phyloP scores from a whole-genome alignment of 2,888 invertebrate species.

The Lucinisca nassula region DNA sequence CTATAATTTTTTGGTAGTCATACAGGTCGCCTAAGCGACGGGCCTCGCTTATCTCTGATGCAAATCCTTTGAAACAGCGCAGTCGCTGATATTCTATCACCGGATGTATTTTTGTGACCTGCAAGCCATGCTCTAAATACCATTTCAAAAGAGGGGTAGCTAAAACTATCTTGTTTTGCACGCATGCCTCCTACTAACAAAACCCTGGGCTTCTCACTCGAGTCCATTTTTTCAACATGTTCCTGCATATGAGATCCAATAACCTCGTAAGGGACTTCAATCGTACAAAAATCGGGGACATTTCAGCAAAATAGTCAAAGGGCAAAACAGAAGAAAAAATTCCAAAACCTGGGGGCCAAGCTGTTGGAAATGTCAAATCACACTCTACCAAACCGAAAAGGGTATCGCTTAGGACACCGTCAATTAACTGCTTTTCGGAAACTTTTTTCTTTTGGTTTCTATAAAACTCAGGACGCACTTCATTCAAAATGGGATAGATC shows the following conservation, averaged over 20 bases:
- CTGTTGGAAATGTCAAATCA: slow-evolving; percentile 28
- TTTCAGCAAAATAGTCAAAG: slow-evolving; percentile 35
- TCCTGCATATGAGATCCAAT: background rate
- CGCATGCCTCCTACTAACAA: background rate
- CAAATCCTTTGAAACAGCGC: slow-evolving; percentile 23
- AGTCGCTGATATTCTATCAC: slow-evolving; percentile 26
- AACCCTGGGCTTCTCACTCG: background rate
- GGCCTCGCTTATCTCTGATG: background rate
- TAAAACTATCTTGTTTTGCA: background rate
- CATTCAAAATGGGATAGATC: background rate
- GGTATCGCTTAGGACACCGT: background rate
- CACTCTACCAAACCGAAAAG: slow-evolving; percentile 32
- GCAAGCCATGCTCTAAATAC: slow-evolving; percentile 37
- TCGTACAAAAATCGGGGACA: slow-evolving; percentile 42
- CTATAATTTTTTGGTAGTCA: slow-evolving; percentile 6
- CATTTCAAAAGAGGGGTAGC: slow-evolving; percentile 33
- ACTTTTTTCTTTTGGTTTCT: background rate
- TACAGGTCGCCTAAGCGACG: slow-evolving; percentile 24
- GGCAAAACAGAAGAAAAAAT: background rate
- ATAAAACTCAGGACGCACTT: background rate
- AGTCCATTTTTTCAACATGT: background rate
- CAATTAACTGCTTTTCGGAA: background rate
- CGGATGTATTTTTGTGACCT: slow-evolving; percentile 34
- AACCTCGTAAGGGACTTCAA: slow-evolving; percentile 10
- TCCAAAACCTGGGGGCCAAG: slow-evolving; percentile 10